Percentiles rank a stretch among this genome's conserved stretches.
Conservation (phyloP, 2,888 invertebrate genomes). For the Hipparchia semele region DNA sequence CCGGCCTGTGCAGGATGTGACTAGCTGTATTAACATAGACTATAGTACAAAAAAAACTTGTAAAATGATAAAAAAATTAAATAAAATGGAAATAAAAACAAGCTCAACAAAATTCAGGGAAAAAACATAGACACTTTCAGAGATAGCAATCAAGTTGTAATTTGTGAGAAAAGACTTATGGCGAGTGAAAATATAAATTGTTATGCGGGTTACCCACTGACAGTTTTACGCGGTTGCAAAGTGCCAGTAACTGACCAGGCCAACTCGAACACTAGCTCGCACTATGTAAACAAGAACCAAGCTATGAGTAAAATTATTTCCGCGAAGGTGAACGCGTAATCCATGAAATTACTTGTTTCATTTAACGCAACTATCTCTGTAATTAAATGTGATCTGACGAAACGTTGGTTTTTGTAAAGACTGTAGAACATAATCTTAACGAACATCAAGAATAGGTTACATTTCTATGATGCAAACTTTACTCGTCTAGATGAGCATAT, state of each 20-base stretch:
- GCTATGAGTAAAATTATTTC: constrained; percentile 17
- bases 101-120: too few relatives aligned
- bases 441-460: neutral
- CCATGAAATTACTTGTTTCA: constrained; percentile 39
- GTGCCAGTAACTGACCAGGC: neutral
- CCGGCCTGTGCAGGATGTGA: too few relatives aligned
- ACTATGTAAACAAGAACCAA: constrained; percentile 3
- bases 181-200: too few relatives aligned
- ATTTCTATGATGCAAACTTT: neutral
- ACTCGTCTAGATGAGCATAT: neutral
- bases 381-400: constrained; percentile 27
- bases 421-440: constrained; percentile 5
- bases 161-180: too few relatives aligned
- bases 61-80: too few relatives aligned
- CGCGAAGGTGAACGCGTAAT: constrained; percentile 21
- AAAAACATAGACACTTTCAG: too few relatives aligned
- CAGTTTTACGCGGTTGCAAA: neutral
- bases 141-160: too few relatives aligned
- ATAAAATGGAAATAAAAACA: too few relatives aligned
- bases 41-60: too few relatives aligned
- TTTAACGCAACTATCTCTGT: constrained; percentile 16
- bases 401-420: constrained; percentile 25
- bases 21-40: too few relatives aligned
- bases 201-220: neutral
- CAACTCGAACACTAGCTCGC: neutral